phyloP scores from a whole-genome alignment of 2,888 invertebrate species.

The Epirrhoe alternata region DNA sequence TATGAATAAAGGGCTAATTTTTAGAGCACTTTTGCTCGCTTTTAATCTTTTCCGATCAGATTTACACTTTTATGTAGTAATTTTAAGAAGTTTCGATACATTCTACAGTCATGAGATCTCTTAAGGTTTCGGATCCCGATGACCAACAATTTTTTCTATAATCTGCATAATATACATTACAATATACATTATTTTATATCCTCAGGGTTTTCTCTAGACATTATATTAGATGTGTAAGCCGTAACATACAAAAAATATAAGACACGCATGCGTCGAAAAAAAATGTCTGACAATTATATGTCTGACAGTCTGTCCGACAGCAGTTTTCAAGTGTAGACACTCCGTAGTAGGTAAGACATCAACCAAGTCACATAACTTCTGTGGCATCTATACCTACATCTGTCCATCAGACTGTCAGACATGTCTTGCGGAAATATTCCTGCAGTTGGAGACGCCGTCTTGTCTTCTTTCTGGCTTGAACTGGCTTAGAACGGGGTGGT shows the following conservation, averaged over 20 bases:
- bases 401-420: no score
- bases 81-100: conserved; percentile 15
- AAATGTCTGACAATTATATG: no score
- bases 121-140: conserved; percentile 4
- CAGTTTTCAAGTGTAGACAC: no score
- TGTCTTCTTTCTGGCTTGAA: no score
- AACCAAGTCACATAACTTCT: no score
- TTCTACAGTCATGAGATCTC: conserved; percentile 8
- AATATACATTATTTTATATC: conserved; percentile 28
- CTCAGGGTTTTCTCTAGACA: conserved; percentile 34
- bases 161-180: conserved; percentile 35
- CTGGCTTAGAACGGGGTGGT: conserved; percentile 60
- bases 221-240: conserved; percentile 37
- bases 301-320: no score
- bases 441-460: no score
- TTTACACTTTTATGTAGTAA: conserved; percentile 22
- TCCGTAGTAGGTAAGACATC: no score
- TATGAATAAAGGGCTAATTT: background rate
- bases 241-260: no score
- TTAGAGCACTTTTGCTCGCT: conserved; percentile 33
- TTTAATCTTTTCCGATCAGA: conserved; percentile 26
- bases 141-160: conserved; percentile 9
- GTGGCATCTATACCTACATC: no score
- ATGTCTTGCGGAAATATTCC: no score
- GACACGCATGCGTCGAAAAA: no score